Percentiles rank a stretch among this genome's conserved stretches.
These are phyloP conservation scores for Homarus americanus DNA, from an alignment of 1,140 invertebrate genomes.

Conservation along the genomic window DNA sequence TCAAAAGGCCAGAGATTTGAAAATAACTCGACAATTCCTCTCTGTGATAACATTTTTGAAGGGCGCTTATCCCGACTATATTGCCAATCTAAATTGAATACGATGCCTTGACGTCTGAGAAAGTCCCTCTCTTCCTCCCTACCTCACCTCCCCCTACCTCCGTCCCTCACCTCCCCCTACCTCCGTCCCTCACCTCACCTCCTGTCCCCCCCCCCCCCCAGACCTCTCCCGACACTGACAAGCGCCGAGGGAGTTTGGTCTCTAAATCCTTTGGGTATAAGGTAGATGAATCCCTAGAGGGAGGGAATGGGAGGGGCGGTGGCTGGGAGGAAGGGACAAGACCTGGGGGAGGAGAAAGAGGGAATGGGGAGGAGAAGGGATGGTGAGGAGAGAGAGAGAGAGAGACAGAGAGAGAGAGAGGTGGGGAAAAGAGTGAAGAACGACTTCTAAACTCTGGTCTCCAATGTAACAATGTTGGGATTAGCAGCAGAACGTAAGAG, in stretches of 20 bases:
- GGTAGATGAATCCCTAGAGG: too few relatives aligned
- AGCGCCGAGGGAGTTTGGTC: too few relatives aligned
- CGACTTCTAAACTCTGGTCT: too few relatives aligned
- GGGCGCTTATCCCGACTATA: conserved; percentile 43
- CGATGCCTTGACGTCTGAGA: conserved; percentile 48
- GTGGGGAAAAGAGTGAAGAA: too few relatives aligned
- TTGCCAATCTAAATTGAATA: conserved; percentile 59
- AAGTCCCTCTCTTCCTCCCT: neutral
- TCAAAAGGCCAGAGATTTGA: conserved; percentile 37
- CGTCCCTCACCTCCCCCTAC: neutral
- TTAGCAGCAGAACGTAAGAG: too few relatives aligned
- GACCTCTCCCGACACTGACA: too few relatives aligned
- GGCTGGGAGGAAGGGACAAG: neutral
- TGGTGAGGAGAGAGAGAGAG: conserved; percentile 18
- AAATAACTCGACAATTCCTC: conserved; percentile 55
- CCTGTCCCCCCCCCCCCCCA: neutral
- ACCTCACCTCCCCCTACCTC: neutral
- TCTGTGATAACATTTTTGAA: conserved; percentile 59
- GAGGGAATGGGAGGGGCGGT: too few relatives aligned
- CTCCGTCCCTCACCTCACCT: too few relatives aligned
- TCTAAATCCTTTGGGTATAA: too few relatives aligned
- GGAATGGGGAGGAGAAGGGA: neutral
- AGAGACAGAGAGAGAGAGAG: neutral
- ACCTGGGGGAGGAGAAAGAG: neutral
- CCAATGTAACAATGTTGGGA: too few relatives aligned